phyloP scores from a whole-genome alignment of 1,140 invertebrate species.

The Drosophila elegans region DNA sequence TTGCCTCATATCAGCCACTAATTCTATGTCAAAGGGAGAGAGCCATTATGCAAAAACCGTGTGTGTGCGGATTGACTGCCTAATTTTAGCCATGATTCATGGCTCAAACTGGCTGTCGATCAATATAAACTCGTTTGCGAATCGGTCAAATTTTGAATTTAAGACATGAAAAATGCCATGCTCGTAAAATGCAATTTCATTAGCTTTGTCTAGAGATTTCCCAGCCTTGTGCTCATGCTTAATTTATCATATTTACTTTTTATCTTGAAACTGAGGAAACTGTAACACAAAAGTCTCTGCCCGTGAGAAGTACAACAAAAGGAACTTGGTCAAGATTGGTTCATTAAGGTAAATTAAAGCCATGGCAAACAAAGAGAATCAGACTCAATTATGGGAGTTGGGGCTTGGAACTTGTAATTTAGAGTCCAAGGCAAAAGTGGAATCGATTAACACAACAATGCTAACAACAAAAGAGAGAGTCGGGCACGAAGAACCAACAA shows the following conservation, averaged over 20 bases:
- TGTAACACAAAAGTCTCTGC: slow-evolving; percentile 43
- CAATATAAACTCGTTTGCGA: slow-evolving; percentile 69
- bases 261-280: slow-evolving; percentile 43
- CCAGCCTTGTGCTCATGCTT: slow-evolving; percentile 66
- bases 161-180: slow-evolving; percentile 34
- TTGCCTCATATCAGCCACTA: slow-evolving; percentile 69
- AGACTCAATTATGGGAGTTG: slow-evolving; percentile 53
- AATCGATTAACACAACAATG: slow-evolving; percentile 68
- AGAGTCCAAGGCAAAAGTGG: slow-evolving; percentile 52
- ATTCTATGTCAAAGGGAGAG: slow-evolving; percentile 58
- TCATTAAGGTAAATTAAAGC: slow-evolving; percentile 62
- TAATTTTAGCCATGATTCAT: slow-evolving; percentile 81
- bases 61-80: slow-evolving; percentile 29
- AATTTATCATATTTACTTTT: slow-evolving; percentile 50
- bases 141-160: slow-evolving; percentile 1
- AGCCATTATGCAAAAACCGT: slow-evolving; percentile 62
- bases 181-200: slow-evolving; percentile 51
- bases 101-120: slow-evolving; percentile 46
- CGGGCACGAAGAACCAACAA: slow-evolving; percentile 10
- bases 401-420: slow-evolving; percentile 15
- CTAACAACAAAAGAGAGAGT: slow-evolving; percentile 60
- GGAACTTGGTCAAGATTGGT: slow-evolving; percentile 54
- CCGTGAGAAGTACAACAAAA: slow-evolving; percentile 46
- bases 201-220: slow-evolving; percentile 57
- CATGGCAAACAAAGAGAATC: slow-evolving; percentile 46